phyloP scores from a whole-genome alignment of 2,797 vertebrate species.

The Hydrolagus colliei region DNA sequence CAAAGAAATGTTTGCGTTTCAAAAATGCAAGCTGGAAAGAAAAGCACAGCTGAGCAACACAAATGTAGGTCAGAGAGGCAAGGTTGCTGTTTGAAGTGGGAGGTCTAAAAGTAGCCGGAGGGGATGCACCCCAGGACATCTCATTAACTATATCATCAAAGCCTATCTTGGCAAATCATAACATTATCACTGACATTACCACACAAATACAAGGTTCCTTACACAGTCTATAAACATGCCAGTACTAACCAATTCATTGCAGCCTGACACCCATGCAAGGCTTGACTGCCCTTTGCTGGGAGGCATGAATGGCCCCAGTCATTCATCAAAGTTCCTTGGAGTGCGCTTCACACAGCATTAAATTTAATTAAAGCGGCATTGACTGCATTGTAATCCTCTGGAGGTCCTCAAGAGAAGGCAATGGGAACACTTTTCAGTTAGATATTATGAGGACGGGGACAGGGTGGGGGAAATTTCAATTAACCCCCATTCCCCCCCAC shows the following conservation, averaged over 20 bases:
- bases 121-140: constrained; percentile 77
- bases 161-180: constrained; percentile 81
- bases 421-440: constrained; percentile 59
- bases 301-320: constrained; percentile 70
- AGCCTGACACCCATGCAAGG: constrained; percentile 69
- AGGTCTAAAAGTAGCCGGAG: constrained; percentile 78
- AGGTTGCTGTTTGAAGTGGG: constrained; percentile 89
- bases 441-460: constrained; percentile 42
- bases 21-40: constrained; percentile 41
- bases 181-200: constrained; percentile 91
- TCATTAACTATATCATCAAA: constrained; percentile 96
- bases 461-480: too few species aligned
- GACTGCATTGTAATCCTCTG: constrained; percentile 68
- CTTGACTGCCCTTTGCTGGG: constrained; percentile 68
- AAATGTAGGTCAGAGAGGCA: constrained; percentile 51
- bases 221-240: constrained; percentile 81
- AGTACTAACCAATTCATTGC: constrained; percentile 74
- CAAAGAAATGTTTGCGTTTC: constrained; percentile 28
- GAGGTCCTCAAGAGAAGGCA: constrained; percentile 64
- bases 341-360: constrained; percentile 73
- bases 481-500: too few species aligned
- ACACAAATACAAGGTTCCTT: constrained; percentile 77
- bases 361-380: constrained; percentile 88
- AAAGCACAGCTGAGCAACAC: constrained; percentile 49
- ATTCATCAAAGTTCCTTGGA: constrained; percentile 73